phyloP scores from a whole-genome alignment of 2,888 invertebrate species.

The Eumacrocentrus americanus region DNA sequence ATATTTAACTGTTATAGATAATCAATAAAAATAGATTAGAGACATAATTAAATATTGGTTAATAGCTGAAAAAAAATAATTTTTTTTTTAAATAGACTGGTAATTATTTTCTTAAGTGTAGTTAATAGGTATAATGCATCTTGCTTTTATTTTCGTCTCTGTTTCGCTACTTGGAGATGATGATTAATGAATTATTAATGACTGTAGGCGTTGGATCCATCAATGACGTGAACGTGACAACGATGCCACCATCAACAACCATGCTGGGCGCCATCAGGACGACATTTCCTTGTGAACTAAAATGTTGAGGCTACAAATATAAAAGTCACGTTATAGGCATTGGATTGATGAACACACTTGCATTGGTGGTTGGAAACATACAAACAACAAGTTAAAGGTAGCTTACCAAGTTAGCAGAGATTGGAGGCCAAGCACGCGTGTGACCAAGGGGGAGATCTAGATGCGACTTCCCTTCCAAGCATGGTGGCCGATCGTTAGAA shows the following conservation, averaged over 20 bases:
- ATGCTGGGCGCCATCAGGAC: background rate
- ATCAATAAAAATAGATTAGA: no score
- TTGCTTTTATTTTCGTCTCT: background rate
- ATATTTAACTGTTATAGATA: no score
- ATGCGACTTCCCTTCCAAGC: conserved; percentile 42
- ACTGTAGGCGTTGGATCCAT: conserved; percentile 44
- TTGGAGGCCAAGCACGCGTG: conserved; percentile 46
- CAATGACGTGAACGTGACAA: conserved; percentile 45
- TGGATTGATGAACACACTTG: background rate
- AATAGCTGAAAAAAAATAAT: background rate
- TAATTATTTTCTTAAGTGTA: no score
- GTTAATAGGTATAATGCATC: no score
- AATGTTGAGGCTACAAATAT: conserved; percentile 12
- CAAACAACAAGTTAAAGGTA: background rate
- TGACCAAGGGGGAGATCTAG: conserved; percentile 45
- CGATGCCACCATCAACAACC: conserved; percentile 20
- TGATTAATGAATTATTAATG: conserved; percentile 60
- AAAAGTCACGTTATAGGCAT: conserved; percentile 11
- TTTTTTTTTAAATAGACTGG: no score
- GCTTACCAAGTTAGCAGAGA: conserved; percentile 13
- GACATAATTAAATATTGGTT: background rate
- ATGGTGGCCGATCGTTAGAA: conserved; percentile 46
- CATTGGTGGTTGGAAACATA: conserved; percentile 9
- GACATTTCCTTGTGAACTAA: conserved; percentile 5
- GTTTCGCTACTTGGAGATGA: conserved; percentile 38